Conservation (phyloP, 2,888 invertebrate genomes). For the Trissonchulus latispiculum region DNA sequence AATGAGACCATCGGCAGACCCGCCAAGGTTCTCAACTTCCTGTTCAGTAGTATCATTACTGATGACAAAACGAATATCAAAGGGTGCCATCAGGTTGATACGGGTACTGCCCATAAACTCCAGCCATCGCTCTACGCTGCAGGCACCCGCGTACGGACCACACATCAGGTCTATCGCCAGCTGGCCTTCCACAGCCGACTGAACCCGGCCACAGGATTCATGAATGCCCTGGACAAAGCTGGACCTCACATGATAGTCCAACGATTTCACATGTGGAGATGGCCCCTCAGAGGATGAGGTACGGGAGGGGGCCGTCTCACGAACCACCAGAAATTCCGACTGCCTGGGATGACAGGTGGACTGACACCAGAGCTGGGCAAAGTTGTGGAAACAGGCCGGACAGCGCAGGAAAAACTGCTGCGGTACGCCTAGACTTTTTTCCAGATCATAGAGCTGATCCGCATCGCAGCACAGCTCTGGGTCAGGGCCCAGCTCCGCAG, state of each 20-base stretch:
- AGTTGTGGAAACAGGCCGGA: constrained; percentile 75
- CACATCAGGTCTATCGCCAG: background rate
- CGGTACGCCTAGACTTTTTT: constrained; percentile 52
- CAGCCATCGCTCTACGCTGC: background rate
- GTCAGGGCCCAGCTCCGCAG: background rate
- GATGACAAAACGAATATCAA: background rate
- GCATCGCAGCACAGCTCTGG: constrained; percentile 40
- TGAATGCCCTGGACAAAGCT: constrained; percentile 62
- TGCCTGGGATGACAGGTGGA: constrained; percentile 52
- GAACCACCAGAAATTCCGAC: background rate
- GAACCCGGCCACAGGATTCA: constrained; percentile 72
- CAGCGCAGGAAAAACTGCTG: constrained; percentile 65
- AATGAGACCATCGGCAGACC: background rate
- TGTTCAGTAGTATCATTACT: background rate
- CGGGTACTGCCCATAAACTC: background rate
- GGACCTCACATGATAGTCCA: constrained; percentile 61
- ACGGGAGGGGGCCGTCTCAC: background rate
- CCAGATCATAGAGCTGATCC: constrained; percentile 38
- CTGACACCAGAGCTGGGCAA: constrained; percentile 68
- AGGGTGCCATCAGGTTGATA: background rate
- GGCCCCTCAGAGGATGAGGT: background rate
- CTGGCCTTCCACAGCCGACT: constrained; percentile 56
- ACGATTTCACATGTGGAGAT: constrained; percentile 42
- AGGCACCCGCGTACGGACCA: background rate
- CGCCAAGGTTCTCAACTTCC: background rate